Base-by-base conservation (phyloP, 2,113 vertebrate genomes). In the Coryphaenoides rupestris region DNA sequence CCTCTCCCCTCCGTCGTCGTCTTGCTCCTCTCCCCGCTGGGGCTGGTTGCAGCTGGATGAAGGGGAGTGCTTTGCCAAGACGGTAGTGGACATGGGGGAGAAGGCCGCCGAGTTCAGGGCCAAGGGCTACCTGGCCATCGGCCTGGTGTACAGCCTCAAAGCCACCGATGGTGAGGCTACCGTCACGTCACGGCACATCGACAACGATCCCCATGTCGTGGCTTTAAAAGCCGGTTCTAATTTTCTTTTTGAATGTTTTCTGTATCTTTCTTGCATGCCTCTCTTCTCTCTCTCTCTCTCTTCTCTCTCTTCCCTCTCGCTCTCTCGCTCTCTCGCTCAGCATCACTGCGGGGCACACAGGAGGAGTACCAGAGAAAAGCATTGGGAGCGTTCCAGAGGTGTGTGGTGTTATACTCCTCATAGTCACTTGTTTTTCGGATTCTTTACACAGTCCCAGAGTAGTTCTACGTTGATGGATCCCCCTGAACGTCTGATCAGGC, bases 291-390 rank as follows among this genome's bases (percentile, higher is more conserved):
- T 40, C 28, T 33, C 2, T 33, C 28, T 19, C 9, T 4, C 19
- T 65, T n/a, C 40, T 47, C 1, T 54, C 16, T 47, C 2, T 62
- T n/a, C 3, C 57, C 6, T 64, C 21, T 63, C 52, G 67, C 21
- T 64, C 7, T 47, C 24, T 54, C 17, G 58, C 5, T 19, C 4
- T 67, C 63, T 69, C 45, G 83, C 55, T 84, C 64, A 99, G 97
- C 95, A 21, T 97, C 97, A 24, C 81, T 99, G 86, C 89, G 96
- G 73, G 94, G 94, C 81, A 87, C 91, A 77, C 95, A 98, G 87
- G 97, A 99, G 84, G 92, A 97, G 83, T 93, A 98, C 74, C 97
- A 99, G 89, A 94, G 93, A 86, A 98, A 96, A 85, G 95, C 97
- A 73, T 92, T 99, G 79, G 92, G 94, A 85, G 93, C 96, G 45